Base-by-base conservation (phyloP, 2,797 vertebrate species). In the Pseudochaenichthys georgianus region DNA sequence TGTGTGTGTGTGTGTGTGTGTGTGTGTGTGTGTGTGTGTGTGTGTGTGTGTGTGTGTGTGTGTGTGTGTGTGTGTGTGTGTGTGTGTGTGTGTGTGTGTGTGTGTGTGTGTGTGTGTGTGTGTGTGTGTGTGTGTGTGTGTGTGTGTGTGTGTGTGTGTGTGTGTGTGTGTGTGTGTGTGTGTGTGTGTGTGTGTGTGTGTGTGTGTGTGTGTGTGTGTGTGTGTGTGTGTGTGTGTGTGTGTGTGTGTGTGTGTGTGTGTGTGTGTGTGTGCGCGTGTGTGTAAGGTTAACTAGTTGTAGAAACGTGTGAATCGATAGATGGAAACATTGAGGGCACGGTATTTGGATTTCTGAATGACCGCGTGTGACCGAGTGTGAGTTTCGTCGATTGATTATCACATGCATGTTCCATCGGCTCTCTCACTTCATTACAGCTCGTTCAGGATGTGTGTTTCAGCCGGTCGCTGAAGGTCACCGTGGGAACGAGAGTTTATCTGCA, bases 331-430 rank as follows among this genome's bases (percentile, higher is more conserved):
- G 54, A 67, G 63, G 48, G 31, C 48, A 15, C 50, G 57, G 42
- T 5, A 13, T 34, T 16, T 50, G 50, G 41, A 15, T 11, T 59
- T 63, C 64, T 61, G 60, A 68, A 45, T 45, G 61, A 50, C 13
- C 8, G 28, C 9, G 17, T 61, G 28, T 12, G 17, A 58, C 47
- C 13, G 15, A 10, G 34, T 69, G 28, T 52, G 63, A 21, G 34
- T 52, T 51, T 31, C 34, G 62, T 61, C 58, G 64, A 89, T 83
- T 87, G 64, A 89, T 82, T 87, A 84, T 54, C 23, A 63, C 34
- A 19, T 60, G 23, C 43, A 72, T 61, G 78, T 78, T 72, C 23
- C 23, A 73, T 28, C 46, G 53, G 42, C 48, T 61, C 34, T 28
- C n/a, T 61, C 17, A 54, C 60, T 73, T 77, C 48, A 82, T 43